Evolutionary conservation across 2,113 vertebrate genomes (phyloP).

Genomic region (Oncorhynchus masou): DNA sequence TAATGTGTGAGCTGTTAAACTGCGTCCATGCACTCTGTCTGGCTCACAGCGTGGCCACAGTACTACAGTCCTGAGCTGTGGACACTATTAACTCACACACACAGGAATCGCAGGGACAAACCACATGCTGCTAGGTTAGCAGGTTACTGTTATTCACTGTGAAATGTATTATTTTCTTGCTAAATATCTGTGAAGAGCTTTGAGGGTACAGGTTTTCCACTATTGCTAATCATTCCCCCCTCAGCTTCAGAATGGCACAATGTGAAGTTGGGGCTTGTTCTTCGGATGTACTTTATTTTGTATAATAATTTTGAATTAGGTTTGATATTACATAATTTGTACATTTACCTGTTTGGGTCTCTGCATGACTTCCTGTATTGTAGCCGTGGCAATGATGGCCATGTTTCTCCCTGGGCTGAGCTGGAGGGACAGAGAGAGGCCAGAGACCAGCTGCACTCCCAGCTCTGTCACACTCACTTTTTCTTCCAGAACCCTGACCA

Average conservation of each 20-base stretch:
- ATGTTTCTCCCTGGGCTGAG: conserved; percentile 85
- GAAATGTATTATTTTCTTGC: no score
- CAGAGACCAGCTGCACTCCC: conserved; percentile 88
- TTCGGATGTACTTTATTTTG: neutral
- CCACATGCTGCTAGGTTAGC: no score
- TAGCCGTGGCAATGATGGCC: conserved; percentile 84
- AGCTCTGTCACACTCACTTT: conserved; percentile 93
- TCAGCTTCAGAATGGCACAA: no score
- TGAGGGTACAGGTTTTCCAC: no score
- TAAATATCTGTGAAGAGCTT: no score
- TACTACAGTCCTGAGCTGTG: conserved; percentile 17
- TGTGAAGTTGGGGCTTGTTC: no score
- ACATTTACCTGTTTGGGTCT: conserved; percentile 82
- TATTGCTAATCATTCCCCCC: no score
- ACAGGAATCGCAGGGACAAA: neutral
- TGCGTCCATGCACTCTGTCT: conserved; percentile 30
- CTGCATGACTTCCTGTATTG: conserved; percentile 82
- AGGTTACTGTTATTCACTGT: no score
- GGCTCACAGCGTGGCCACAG: conserved; percentile 29
- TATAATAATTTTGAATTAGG: neutral
- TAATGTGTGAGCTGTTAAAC: conserved; percentile 54
- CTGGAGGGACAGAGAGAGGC: conserved; percentile 86
- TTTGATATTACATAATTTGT: neutral
- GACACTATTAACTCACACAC: conserved; percentile 24
- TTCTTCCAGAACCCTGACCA: conserved; percentile 87